phyloP scores from a whole-genome alignment of 2,113 vertebrate species.

The Planiliza haematocheilus region DNA sequence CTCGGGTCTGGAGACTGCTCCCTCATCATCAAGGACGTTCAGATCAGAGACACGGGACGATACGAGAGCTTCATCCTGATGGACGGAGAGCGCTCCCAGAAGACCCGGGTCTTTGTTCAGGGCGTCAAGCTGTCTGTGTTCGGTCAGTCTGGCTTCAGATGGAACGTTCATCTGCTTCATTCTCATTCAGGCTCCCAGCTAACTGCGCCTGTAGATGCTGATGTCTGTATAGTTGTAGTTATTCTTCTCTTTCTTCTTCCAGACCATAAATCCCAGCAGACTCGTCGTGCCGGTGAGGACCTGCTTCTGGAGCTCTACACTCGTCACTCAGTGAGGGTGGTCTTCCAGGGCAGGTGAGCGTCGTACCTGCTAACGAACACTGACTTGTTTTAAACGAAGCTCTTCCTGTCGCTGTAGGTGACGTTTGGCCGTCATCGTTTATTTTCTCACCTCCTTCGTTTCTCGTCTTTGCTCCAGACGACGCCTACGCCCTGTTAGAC shows the following conservation, averaged over 20 bases:
- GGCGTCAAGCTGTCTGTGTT: slow-evolving; percentile 69
- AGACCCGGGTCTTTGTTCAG: slow-evolving; percentile 67
- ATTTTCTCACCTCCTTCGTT: too few species aligned
- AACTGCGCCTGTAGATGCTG: too few species aligned
- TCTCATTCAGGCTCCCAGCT: too few species aligned
- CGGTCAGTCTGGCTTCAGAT: too few species aligned
- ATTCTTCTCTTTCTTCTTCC: not conserved
- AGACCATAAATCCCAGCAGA: slow-evolving; percentile 65
- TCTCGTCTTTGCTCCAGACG: too few species aligned
- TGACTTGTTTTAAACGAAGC: not conserved
- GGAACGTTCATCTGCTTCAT: too few species aligned
- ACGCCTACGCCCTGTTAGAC: too few species aligned
- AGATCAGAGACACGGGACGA: slow-evolving; percentile 68
- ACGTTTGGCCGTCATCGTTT: not conserved
- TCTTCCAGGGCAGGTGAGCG: slow-evolving; percentile 70
- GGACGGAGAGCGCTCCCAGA: not conserved
- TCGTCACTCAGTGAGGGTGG: slow-evolving; percentile 46
- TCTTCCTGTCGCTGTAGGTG: not conserved
- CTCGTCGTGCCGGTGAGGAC: slow-evolving; percentile 44
- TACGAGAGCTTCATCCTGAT: slow-evolving; percentile 80
- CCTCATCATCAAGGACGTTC: slow-evolving; percentile 70
- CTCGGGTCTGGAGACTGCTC: slow-evolving; percentile 78
- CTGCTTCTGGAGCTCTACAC: slow-evolving; percentile 75
- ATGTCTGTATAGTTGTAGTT: too few species aligned
- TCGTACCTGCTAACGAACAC: not conserved